These are phyloP conservation scores for Mesaphorura yosii DNA, from an alignment of 1,140 invertebrate genomes.

Conservation along the genomic window DNA sequence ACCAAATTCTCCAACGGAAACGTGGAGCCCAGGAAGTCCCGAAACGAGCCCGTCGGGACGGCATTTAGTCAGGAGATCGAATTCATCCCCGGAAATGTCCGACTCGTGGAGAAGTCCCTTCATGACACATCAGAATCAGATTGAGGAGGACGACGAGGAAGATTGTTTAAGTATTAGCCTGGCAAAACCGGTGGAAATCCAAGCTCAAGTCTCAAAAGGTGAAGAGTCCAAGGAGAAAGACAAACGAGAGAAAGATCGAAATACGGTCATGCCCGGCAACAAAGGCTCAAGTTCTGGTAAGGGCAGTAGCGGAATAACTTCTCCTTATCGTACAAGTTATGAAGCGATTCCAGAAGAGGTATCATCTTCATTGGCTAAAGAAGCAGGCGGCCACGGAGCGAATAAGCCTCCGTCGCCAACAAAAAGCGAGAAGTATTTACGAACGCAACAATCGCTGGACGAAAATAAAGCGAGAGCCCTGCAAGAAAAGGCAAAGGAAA, in stretches of 20 bases:
- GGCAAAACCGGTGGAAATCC: not conserved
- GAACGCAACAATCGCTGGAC: slow-evolving; percentile 1
- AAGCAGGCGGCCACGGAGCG: too few species aligned
- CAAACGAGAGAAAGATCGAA: too few species aligned
- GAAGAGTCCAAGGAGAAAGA: not conserved
- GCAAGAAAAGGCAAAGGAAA: slow-evolving; percentile 4
- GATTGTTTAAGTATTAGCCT: too few species aligned
- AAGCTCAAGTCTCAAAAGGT: not conserved
- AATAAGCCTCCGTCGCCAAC: slow-evolving; percentile 2
- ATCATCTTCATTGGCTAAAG: too few species aligned
- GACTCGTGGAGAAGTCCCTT: slow-evolving; percentile 39
- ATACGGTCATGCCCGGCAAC: too few species aligned
- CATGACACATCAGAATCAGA: slow-evolving; percentile 34
- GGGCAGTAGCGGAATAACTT: slow-evolving; percentile 9
- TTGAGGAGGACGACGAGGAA: slow-evolving; percentile 19
- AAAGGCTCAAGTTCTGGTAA: not conserved
- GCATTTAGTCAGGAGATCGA: too few species aligned
- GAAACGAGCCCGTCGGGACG: too few species aligned
- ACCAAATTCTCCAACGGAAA: too few species aligned
- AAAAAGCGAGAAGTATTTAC: not conserved
- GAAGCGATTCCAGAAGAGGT: slow-evolving; percentile 80
- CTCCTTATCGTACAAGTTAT: slow-evolving; percentile 50
- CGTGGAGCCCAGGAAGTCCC: too few species aligned
- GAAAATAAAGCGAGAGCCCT: not conserved
- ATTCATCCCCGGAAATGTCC: slow-evolving; percentile 19